Conservation (phyloP, 2,797 vertebrate species). For the Smutsia temminckii region DNA sequence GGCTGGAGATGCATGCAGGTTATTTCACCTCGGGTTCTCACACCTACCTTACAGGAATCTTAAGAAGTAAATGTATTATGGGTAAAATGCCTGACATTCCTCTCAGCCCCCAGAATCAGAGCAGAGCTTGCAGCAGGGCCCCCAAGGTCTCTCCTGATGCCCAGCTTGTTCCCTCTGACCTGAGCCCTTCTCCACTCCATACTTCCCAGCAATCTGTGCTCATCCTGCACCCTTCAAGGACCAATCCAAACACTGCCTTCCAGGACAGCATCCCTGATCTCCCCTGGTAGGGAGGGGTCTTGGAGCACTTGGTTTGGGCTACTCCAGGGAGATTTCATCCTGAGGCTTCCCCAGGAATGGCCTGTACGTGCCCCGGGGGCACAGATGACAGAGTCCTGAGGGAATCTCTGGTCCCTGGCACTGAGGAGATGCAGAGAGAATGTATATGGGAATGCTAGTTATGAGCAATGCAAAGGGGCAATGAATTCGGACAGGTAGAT, state of each 20-base stretch:
- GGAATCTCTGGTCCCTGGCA: slow-evolving; percentile 29
- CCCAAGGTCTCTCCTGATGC: background rate
- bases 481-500: slow-evolving; percentile 26
- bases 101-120: slow-evolving; percentile 20
- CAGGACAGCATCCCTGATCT: slow-evolving; percentile 10
- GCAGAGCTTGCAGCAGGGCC: slow-evolving; percentile 22
- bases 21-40: slow-evolving; percentile 51
- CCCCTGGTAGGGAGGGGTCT: background rate
- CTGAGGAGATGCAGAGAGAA: slow-evolving; percentile 25
- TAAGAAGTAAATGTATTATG: slow-evolving; percentile 40
- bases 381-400: background rate
- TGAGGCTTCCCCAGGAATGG: background rate
- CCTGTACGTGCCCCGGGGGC: background rate
- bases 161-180: slow-evolving; percentile 3
- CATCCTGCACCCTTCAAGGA: slow-evolving; percentile 46
- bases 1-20: slow-evolving; percentile 12
- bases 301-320: slow-evolving; percentile 42
- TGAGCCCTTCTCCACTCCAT: slow-evolving; percentile 19
- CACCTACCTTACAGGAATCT: slow-evolving; percentile 56
- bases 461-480: slow-evolving; percentile 53
- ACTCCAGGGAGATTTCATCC: slow-evolving; percentile 45
- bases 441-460: slow-evolving; percentile 6
- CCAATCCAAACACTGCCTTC: slow-evolving; percentile 32
- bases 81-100: slow-evolving; percentile 46
- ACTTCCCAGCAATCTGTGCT: slow-evolving; percentile 10